A percentile compares a stretch with the other conserved stretches of the same genome.
Conservation (phyloP, 2,113 vertebrate species). For the Strix aluco region DNA sequence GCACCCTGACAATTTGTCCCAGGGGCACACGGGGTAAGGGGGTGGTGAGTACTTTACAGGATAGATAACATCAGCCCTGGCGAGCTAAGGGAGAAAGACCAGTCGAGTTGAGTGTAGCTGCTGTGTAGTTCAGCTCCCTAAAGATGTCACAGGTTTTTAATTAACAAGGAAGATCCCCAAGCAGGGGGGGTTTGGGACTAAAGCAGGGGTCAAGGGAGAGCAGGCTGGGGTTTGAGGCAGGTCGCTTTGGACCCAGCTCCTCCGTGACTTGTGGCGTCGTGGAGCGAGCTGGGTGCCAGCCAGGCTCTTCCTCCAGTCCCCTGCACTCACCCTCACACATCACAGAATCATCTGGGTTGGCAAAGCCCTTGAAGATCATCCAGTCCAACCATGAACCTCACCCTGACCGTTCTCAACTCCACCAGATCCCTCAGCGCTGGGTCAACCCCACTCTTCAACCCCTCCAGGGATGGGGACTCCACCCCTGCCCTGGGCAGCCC, state of each 20-base stretch:
- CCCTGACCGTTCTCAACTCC: too few species aligned
- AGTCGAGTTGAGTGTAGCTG: not conserved
- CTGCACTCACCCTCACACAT: not conserved
- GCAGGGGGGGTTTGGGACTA: not conserved
- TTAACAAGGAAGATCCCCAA: not conserved
- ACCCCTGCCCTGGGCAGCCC: too few species aligned
- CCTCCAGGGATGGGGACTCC: too few species aligned
- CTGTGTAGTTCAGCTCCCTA: not conserved
- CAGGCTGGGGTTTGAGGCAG: not conserved
- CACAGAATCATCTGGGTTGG: too few species aligned
- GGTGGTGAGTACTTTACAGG: fast-evolving
- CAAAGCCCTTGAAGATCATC: too few species aligned
- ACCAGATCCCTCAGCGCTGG: too few species aligned
- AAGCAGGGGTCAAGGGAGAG: not conserved
- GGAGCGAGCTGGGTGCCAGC: not conserved
- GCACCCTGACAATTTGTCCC: not conserved
- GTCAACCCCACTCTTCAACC: too few species aligned
- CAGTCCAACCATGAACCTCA: too few species aligned
- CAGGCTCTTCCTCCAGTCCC: not conserved
- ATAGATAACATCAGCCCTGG: not conserved
- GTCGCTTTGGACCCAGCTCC: not conserved
- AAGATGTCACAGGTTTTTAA: not conserved
- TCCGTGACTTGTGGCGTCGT: fast-evolving
- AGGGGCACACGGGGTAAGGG: not conserved
- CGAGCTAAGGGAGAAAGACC: not conserved